Base-by-base conservation (phyloP, 2,888 invertebrate genomes). In the Chorisops tibialis region DNA sequence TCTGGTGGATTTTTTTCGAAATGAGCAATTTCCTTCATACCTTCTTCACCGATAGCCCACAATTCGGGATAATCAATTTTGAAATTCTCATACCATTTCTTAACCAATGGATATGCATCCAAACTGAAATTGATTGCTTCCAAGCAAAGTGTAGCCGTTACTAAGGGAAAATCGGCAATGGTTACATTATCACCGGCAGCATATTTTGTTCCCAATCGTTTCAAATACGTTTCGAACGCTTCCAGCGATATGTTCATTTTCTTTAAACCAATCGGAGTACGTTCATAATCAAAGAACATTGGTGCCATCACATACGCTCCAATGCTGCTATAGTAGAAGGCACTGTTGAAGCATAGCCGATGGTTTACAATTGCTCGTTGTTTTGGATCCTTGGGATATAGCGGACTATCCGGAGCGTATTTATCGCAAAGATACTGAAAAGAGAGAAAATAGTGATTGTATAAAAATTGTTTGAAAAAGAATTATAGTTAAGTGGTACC, bases 341-440 rank as follows among this genome's bases (percentile, higher is more conserved):
- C 83, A 67, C 87, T 75, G 72, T 88, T 87, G 76, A 88, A 89
- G 69, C 86, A 85, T 47, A 89, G 77, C n/a, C 87, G 81, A 69
- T 88, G 88, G 73, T 89, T 88, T 9, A 89, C 84, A 47, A 86
- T 75, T 1, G 88, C 88, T 67, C 88, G 82, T 72, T 80, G 71
- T 75, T 83, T 81, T 1, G 85, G 80, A 65, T 87, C 86, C 66
- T 80, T 82, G 0, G 89, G 89, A 71, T 89, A 89, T 2, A 89
- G 73, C 16, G 79, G 75, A 14, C 83, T 82, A 19, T 81, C 81
- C 50, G 82, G 83, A 50, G 80, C 81, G 70, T 87, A 88, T 73
- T 87, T 85, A 67, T 88, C 88, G 16, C 85, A 85, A 63, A 89
- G 75, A 71, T 89, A 89, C 59, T 59, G 39, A 1, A 59, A 48